Base-by-base conservation (phyloP, 2,113 vertebrate species). In the Coryphaenoides rupestris region DNA sequence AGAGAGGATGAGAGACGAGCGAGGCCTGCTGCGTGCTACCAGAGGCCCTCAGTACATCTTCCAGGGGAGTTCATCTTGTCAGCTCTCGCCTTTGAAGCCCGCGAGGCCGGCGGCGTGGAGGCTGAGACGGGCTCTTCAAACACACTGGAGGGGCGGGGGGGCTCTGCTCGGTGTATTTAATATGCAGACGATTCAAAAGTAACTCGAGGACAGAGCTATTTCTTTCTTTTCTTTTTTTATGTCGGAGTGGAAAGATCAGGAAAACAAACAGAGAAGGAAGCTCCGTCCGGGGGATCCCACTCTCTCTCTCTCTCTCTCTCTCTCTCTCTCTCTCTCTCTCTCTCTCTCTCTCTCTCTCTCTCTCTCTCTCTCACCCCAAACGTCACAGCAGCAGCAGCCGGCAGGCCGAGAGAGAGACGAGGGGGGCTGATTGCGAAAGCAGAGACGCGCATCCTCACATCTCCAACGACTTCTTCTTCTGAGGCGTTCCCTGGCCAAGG, bases 401-500 rank as follows among this genome's bases (percentile, higher is more conserved):
- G 54, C 33, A 53, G 69, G 58, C 0, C 24, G 21, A 68, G 64
- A 80, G 68, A 79, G 69, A 69, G 58, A 69, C 62, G 58, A 70
- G 76, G 40, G 5, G 78, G 80, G 82, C 64, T 62, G n/a, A n/a
- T n/a, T n/a, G n/a, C n/a, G n/a, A n/a, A n/a, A n/a, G n/a, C n/a
- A n/a, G n/a, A n/a, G n/a, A n/a, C 13, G 33, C 33, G 2, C 7
- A 40, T 40, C 13, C 13, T 40, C 33, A 40, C 33, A 40, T 40
- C 33, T 10, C 9, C 9, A n/a, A n/a, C n/a, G n/a, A n/a, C n/a
- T n/a, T n/a, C 33, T 10, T 40, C 71, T 75, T 75, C 78, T 75
- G 61, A 69, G 66, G 73, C 77, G 76, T 77, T 74, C 70, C 79
- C 69, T 82, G 88, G n/a, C 88, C 87, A 85, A 90, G 88, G 87